Conservation (phyloP, 2,888 invertebrate species). For the Drosophila putrida region DNA sequence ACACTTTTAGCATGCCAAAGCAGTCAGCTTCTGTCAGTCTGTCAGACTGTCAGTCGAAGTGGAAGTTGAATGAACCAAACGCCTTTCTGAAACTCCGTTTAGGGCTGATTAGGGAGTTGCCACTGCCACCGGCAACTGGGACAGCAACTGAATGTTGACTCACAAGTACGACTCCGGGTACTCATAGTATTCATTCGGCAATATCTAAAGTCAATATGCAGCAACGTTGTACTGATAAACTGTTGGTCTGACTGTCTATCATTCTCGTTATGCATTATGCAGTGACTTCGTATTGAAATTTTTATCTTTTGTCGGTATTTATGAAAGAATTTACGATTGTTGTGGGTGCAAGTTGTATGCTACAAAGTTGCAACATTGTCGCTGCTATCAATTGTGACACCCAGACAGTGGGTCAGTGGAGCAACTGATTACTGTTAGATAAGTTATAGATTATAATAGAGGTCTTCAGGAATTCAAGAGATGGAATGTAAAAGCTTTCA, state of each 20-base stretch:
- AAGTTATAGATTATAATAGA: not conserved
- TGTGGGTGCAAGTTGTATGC: conserved; percentile 19
- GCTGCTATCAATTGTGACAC: conserved; percentile 39
- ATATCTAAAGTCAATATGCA: conserved; percentile 59
- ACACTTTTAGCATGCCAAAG: conserved; percentile 48
- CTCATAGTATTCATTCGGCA: conserved; percentile 22
- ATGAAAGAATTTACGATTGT: conserved; percentile 46
- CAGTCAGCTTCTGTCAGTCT: conserved; percentile 47
- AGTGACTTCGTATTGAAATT: conserved; percentile 24
- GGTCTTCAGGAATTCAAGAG: not conserved
- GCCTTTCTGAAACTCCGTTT: conserved; percentile 40
- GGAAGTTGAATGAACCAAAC: conserved; percentile 55
- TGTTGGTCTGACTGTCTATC: conserved; percentile 13
- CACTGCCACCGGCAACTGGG: conserved; percentile 21
- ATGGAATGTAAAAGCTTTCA: not conserved
- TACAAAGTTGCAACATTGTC: conserved; percentile 20
- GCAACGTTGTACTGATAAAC: conserved; percentile 41
- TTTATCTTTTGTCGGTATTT: conserved; percentile 55
- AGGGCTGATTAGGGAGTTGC: conserved; percentile 65
- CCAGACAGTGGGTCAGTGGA: conserved; percentile 34
- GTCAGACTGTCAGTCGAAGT: not conserved
- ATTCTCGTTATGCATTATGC: conserved; percentile 7
- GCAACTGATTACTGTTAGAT: conserved; percentile 29
- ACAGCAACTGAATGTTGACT: conserved; percentile 33
- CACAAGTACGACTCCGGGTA: conserved; percentile 4